phyloP scores from a whole-genome alignment of 2,113 vertebrate species.

The Choloepus hoffmanni region DNA sequence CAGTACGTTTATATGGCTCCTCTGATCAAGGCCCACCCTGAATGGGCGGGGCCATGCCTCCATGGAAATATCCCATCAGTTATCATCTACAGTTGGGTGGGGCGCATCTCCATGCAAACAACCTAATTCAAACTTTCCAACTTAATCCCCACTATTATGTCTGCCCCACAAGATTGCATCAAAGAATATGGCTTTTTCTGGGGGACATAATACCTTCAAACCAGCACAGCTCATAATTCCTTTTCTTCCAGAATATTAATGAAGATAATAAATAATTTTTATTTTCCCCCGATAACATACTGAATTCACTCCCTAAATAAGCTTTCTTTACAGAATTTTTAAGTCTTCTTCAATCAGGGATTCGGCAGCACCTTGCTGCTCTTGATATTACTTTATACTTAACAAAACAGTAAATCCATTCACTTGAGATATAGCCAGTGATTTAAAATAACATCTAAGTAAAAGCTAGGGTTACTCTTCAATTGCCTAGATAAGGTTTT shows the following conservation, averaged over 20 bases:
- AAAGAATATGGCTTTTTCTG: too few species aligned
- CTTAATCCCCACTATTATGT: too few species aligned
- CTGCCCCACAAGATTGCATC: too few species aligned
- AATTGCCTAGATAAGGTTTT: background rate
- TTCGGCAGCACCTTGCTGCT: constrained; percentile 6
- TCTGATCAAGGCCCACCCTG: too few species aligned
- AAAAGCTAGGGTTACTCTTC: background rate
- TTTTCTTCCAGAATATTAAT: constrained; percentile 59
- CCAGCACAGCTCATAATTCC: background rate
- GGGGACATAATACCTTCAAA: too few species aligned
- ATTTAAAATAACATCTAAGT: constrained; percentile 42
- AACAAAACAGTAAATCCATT: constrained; percentile 34
- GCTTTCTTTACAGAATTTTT: constrained; percentile 28
- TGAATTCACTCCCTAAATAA: background rate
- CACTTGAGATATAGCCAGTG: background rate
- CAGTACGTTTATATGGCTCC: too few species aligned
- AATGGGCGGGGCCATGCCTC: too few species aligned
- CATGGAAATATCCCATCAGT: too few species aligned
- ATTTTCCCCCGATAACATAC: constrained; percentile 26
- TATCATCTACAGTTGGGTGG: too few species aligned
- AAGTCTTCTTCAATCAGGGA: constrained; percentile 9
- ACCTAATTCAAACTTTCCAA: too few species aligned
- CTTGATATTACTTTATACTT: constrained; percentile 29
- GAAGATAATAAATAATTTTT: constrained; percentile 42
- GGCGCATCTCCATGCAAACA: too few species aligned